Evolutionary conservation across 2,888 invertebrate species (phyloP).

Genomic region (Cephus pulcher): DNA sequence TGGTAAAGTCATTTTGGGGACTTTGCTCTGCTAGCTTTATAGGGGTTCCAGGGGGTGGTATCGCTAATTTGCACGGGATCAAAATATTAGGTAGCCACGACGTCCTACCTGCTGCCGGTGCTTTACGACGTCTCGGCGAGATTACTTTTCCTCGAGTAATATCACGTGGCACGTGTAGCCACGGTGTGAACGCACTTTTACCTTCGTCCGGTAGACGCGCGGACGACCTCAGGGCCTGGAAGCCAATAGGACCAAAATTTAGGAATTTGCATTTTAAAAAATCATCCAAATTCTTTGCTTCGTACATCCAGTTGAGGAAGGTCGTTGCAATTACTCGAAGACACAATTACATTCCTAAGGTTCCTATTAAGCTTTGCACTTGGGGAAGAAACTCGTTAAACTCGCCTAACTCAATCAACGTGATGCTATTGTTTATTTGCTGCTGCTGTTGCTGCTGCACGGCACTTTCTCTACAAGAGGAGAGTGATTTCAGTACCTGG

Average conservation of each 20-base stretch:
- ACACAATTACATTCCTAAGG: not conserved
- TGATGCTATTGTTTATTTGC: not conserved
- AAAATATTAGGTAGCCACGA: conserved; percentile 6
- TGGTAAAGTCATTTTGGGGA: no score
- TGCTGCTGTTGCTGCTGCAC: not conserved
- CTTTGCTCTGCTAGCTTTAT: no score
- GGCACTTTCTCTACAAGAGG: not conserved
- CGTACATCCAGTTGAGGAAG: not conserved
- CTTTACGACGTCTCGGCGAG: conserved; percentile 6
- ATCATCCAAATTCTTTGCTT: not conserved
- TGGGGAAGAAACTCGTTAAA: not conserved
- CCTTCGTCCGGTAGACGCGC: not conserved
- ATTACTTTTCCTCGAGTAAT: conserved; percentile 8
- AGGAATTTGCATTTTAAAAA: not conserved
- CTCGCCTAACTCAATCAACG: not conserved
- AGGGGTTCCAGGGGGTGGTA: not conserved
- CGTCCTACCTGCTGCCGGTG: not conserved
- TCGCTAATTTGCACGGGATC: conserved; percentile 19
- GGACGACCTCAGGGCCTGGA: not conserved
- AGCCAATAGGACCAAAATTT: not conserved
- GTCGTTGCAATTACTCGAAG: not conserved
- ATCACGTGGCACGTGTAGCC: not conserved
- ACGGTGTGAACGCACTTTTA: not conserved
- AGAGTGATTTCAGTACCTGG: not conserved
- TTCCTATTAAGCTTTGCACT: not conserved